Base-by-base conservation (phyloP, 1,140 invertebrate species). In the Bombus sylvicola region DNA sequence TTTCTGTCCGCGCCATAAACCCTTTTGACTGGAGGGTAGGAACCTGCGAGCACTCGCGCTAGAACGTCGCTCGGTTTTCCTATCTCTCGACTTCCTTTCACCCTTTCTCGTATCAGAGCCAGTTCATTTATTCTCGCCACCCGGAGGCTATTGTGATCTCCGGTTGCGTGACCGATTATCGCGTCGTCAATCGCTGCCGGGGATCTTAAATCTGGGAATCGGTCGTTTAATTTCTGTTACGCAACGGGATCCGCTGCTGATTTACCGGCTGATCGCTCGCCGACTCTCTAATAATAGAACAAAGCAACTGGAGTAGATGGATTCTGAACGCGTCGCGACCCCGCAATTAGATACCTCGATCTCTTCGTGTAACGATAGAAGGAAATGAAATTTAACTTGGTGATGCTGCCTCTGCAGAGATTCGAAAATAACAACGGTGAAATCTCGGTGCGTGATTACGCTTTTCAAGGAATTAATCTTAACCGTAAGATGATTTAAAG, bases 1-100 rank as follows among this genome's bases (percentile, higher is more conserved):
- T 92, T 92, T 92, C 90, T 90, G 90, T 94, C 88, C 92, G 91
- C 92, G 88, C 93, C 93, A 94, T 94, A 93, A 93, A 93, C 92
- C 92, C 92, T 92, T 93, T 94, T 93, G 92, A 93, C 88, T 86
- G 89, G 89, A 59, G 59, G 77, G 92, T 80, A 53, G 78, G 37
- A 53, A 76, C 34, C 31, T 28, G 73, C 39, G 57, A 28, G 87
- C 87, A 87, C 89, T 85, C 88, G 83, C 81, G 88, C 88, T 88
- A 88, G 80, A 79, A 66, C 73, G n/a, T 75, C 57, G 28, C 57
- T 76, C 88, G 66, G 72, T 85, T 72, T 41, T 81, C 75, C 83
- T 90, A 85, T 88, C 81, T 85, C 43, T 12, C 37, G 12, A 73
- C 68, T 59, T 71, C 71, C 66, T 83, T 76, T 78, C 89, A 85